Base-by-base conservation (phyloP, 2,888 invertebrate genomes). In the Prosopocoilus inquinatus region DNA sequence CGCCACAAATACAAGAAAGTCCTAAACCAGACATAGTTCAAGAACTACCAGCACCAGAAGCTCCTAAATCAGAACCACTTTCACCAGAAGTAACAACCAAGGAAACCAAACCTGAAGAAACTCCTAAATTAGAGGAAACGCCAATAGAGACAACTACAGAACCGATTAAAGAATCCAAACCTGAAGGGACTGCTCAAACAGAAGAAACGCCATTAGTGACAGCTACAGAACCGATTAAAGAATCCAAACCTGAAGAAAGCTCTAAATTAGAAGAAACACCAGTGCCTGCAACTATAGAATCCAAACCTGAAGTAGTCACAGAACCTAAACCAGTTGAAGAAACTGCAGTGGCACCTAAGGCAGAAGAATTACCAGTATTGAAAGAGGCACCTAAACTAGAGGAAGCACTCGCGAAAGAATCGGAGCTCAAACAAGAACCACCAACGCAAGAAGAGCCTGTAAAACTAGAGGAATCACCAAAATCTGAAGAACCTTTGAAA, bases 311-410 rank as follows among this genome's bases (percentile, higher is more conserved):
- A 28, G 5, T 7, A 28, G 20, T 28, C 20, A 28, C 20, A 5
- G 53, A 70, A 50, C 59, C 64, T 12, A 38, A 38, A 38, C 7
- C 38, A 11, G 35, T 38, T 38, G 38, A 28, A 28, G 20, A 55
- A 50, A 41, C 50, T 8, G 46, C 55, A 3, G 72, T 72, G 12
- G 57, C 59, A 35, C 59, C 60, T 5, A 72, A 71, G n/a, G 44
- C 55, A 54, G 5, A 72, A 71, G 16, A 55, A 56, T n/a, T 38
- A 38, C 11, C 38, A 38, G 12, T 12, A 38, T 38, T 38, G 38
- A 9, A 38, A 38, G 38, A 38, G 7, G 4, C 38, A 8, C 44
- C 13, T 45, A 49, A 44, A 12, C 44, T 11, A 3, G 11, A 11
- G 20, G 20, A 11, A 4, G 15, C 16, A 9, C 28, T 34, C 34